Percentiles rank a stretch among this genome's conserved stretches.
Conservation (phyloP, 2,888 invertebrate genomes). For the Bibio marci region DNA sequence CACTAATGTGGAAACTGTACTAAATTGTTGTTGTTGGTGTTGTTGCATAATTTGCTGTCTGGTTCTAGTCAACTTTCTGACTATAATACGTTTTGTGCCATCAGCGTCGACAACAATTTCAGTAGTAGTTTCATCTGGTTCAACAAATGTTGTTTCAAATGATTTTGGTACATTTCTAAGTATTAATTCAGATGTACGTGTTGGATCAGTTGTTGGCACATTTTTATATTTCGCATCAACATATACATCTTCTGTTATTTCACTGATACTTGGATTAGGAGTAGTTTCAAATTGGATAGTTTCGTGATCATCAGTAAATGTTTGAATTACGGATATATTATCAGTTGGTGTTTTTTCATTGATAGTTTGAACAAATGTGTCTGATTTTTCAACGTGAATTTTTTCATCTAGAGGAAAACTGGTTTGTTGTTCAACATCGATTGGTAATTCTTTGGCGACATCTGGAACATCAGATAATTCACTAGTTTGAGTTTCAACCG, state of each 20-base stretch:
- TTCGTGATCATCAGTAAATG: constrained; percentile 43
- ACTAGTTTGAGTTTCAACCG: constrained; percentile 50
- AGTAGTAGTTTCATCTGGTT: constrained; percentile 68
- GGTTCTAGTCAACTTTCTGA: constrained; percentile 53
- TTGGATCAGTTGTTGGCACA: constrained; percentile 31
- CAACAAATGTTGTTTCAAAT: constrained; percentile 64
- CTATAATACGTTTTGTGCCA: constrained; percentile 63
- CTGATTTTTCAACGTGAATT: constrained; percentile 15
- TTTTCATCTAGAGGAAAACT: constrained; percentile 26
- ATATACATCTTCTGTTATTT: constrained; percentile 39
- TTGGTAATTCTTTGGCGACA: constrained; percentile 35
- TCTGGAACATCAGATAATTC: constrained; percentile 31
- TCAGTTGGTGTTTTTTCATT: constrained; percentile 35
- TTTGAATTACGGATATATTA: constrained; percentile 48
- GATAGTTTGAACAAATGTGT: constrained; percentile 23
- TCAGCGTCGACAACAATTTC: constrained; percentile 63
- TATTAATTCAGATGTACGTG: constrained; percentile 48
- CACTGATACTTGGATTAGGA: constrained; percentile 35
- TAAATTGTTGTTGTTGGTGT: constrained; percentile 36
- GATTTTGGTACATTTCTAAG: constrained; percentile 55
- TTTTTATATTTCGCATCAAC: constrained; percentile 57
- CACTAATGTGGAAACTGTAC: constrained; percentile 34
- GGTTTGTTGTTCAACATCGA: constrained; percentile 45
- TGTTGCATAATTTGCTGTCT: constrained; percentile 38
- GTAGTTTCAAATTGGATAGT: constrained; percentile 55